Conservation (phyloP, 1,140 invertebrate genomes). For the Dreissena rostriformis region DNA sequence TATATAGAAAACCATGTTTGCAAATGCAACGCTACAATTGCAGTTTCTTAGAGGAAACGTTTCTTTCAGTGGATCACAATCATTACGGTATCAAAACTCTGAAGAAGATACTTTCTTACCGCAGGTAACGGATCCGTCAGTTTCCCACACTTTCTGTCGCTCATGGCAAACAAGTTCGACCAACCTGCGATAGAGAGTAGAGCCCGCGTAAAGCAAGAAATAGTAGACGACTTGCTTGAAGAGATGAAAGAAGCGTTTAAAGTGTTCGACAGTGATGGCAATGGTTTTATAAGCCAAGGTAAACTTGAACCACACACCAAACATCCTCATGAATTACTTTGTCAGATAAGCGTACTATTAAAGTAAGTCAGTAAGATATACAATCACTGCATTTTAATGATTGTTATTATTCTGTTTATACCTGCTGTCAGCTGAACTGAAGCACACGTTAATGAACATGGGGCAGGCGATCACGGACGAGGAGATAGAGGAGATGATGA, state of each 20-base stretch:
- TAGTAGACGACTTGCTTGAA: conserved; percentile 31
- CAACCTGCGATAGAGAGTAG: conserved; percentile 88
- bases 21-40: too few species aligned
- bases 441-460: conserved; percentile 92
- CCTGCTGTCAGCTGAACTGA: conserved; percentile 61
- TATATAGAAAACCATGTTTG: too few species aligned
- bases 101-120: background rate
- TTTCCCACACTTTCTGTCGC: conserved; percentile 41
- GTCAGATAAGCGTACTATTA: too few species aligned
- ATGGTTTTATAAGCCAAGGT: conserved; percentile 86
- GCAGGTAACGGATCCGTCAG: conserved; percentile 38
- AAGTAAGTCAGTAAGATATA: too few species aligned
- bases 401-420: too few species aligned
- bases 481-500: conserved; percentile 96
- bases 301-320: background rate
- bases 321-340: too few species aligned
- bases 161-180: conserved; percentile 33
- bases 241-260: conserved; percentile 99
- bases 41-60: too few species aligned
- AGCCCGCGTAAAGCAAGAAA: conserved; percentile 84
- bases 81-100: too few species aligned
- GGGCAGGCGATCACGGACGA: conserved; percentile 94
- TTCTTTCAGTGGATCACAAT: too few species aligned
- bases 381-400: too few species aligned
- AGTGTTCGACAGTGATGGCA: conserved; percentile 98